These are phyloP conservation scores for Ptiloglossa arizonensis DNA, from an alignment of 1,140 invertebrate genomes.

Conservation along the genomic window DNA sequence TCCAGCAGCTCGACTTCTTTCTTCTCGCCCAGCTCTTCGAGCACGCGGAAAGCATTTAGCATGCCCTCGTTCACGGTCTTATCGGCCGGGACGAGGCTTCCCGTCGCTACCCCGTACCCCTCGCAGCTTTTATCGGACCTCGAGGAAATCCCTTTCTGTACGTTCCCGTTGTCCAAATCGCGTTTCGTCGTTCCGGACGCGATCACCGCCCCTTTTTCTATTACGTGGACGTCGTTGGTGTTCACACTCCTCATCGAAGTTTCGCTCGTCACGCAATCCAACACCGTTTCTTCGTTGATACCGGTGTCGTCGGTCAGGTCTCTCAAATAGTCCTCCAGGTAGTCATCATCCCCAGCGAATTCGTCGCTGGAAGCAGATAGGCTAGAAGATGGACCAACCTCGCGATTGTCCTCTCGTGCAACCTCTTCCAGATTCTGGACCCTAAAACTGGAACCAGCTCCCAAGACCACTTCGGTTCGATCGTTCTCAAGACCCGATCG, in stretches of 20 bases:
- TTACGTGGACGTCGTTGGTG: slow-evolving; percentile 26
- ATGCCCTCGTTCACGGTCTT: not conserved
- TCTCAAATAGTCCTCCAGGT: not conserved
- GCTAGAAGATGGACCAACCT: too few relatives aligned
- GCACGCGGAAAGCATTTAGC: not conserved
- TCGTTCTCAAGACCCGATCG: not conserved
- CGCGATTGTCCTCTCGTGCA: too few relatives aligned
- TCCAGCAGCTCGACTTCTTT: slow-evolving; percentile 22
- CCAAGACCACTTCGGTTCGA: not conserved
- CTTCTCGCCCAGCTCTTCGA: slow-evolving; percentile 19
- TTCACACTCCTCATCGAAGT: slow-evolving; percentile 23
- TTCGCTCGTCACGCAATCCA: not conserved
- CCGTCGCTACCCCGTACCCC: not conserved
- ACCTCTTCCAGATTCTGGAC: too few relatives aligned
- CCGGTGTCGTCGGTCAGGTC: not conserved
- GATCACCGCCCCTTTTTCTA: not conserved
- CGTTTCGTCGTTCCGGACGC: not conserved
- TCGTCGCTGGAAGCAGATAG: not conserved
- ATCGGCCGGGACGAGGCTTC: not conserved
- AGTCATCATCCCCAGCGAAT: not conserved
- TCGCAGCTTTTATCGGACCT: not conserved
- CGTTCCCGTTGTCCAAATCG: not conserved
- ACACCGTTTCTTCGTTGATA: too few relatives aligned
- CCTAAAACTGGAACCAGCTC: too few relatives aligned
- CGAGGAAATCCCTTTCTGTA: not conserved